Base-by-base conservation (phyloP, 2,113 vertebrate species). In the Rhinolophus ferrumequinum region DNA sequence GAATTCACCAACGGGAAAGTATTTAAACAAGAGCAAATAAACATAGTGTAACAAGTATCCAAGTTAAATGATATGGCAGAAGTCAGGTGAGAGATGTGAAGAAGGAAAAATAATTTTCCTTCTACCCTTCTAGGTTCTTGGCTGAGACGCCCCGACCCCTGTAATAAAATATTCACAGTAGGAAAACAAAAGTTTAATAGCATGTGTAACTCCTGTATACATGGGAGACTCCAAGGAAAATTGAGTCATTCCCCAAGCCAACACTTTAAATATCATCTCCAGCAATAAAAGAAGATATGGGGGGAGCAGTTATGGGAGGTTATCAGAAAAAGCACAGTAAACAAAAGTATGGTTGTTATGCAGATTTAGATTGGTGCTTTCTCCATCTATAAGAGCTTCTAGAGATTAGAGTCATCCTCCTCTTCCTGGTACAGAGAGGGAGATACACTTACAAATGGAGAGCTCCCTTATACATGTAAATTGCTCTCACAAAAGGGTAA, bases 1-100 rank as follows among this genome's bases (percentile, higher is more conserved):
- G 16, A 95, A 90, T 52, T 83, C 56, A 79, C 89, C 82, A 92
- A 70, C 21, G 54, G 24, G 28, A 76, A 92, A 85, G 11, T 85
- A 69, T 64, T 87, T 73, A 80, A 88, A 80, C 47, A 64, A 77
- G n/a, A 80, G 4, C 15, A 80, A 77, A 88, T 86, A 56, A 56
- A 84, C 67, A 47, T 28, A 86, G 16, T 50, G 35, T 8, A 90
- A 70, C 94, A 96, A 54, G 13, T 69, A 6, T 79, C 56, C 41
- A 69, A 47, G 30, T 47, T 96, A 64, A 87, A 76, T 50, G 5
- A 16, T 73, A 58, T 69, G 24, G 35, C 21, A 35, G 30, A 97
- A 93, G 38, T 94, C n/a, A 94, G 30, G 26, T 86, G 67, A 44
- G n/a, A 66, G 19, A n/a, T 14, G 11, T 64, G 28, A 13, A 13